These are phyloP conservation scores for Brevipalpus yothersi DNA, from an alignment of 1,140 invertebrate species.

Conservation along the genomic window DNA sequence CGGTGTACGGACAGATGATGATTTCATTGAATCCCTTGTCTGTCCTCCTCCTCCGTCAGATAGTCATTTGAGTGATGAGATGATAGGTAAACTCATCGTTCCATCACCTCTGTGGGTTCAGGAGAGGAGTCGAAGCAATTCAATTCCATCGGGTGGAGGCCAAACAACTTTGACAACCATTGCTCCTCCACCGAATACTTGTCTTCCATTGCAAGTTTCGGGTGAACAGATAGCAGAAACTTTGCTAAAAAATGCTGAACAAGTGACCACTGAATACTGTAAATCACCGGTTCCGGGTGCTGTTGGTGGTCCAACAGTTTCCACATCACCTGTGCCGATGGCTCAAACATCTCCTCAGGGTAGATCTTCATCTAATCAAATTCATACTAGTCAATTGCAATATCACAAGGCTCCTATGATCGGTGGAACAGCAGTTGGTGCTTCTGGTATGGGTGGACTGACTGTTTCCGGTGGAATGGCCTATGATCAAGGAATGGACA, in stretches of 20 bases:
- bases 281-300: not conserved
- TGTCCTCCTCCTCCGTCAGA: constrained; percentile 60
- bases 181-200: not conserved
- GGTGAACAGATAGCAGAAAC: constrained; percentile 1
- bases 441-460: too few relatives aligned
- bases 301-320: not conserved
- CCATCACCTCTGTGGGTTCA: constrained; percentile 22
- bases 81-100: constrained; percentile 82
- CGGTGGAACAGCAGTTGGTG: too few relatives aligned
- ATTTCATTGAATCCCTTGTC: constrained; percentile 81
- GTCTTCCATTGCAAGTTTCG: not conserved
- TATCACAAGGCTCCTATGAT: not conserved
- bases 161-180: not conserved
- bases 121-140: not conserved
- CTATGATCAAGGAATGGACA: not conserved
- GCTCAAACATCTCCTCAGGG: constrained; percentile 3
- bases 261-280: constrained; percentile 1
- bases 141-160: not conserved
- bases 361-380: not conserved
- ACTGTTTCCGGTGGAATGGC: not conserved
- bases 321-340: not conserved
- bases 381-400: not conserved
- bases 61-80: constrained; percentile 77
- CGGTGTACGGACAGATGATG: constrained; percentile 43
- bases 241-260: not conserved